These are phyloP conservation scores for Ostrea edulis DNA, from an alignment of 1,140 invertebrate species.

Conservation along the genomic window DNA sequence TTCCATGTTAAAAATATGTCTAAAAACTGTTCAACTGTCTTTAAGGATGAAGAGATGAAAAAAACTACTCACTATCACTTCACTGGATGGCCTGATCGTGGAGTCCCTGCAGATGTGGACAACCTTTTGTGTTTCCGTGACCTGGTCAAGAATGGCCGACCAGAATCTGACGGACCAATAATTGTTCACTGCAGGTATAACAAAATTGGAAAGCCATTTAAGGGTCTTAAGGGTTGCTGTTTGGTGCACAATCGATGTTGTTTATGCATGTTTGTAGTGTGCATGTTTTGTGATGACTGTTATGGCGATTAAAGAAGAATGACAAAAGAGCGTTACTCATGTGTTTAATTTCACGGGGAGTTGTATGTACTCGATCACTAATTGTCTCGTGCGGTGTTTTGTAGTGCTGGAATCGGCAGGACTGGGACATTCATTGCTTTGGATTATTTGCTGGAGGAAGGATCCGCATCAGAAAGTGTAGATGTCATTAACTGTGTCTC, in stretches of 20 bases:
- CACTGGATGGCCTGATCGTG: constrained; percentile 13
- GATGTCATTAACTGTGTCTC: constrained; percentile 42
- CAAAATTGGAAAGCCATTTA: too few relatives aligned
- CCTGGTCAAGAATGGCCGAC: constrained; percentile 11
- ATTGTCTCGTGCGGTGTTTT: background rate
- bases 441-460: constrained; percentile 37
- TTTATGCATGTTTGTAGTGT: too few relatives aligned
- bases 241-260: too few relatives aligned
- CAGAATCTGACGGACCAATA: constrained; percentile 14
- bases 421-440: constrained; percentile 40
- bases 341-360: too few relatives aligned
- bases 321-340: too few relatives aligned
- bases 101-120: background rate
- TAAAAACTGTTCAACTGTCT: too few relatives aligned
- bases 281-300: too few relatives aligned
- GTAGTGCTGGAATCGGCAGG: constrained; percentile 24
- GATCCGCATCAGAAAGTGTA: background rate
- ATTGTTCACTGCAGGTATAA: constrained; percentile 34
- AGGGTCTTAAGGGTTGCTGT: too few relatives aligned
- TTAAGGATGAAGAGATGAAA: background rate
- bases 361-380: too few relatives aligned
- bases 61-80: constrained; percentile 20
- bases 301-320: too few relatives aligned
- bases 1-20: too few relatives aligned
- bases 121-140: background rate